These are phyloP conservation scores for Intellagama lesueurii DNA, from an alignment of 2,797 vertebrate genomes.

Conservation along the genomic window DNA sequence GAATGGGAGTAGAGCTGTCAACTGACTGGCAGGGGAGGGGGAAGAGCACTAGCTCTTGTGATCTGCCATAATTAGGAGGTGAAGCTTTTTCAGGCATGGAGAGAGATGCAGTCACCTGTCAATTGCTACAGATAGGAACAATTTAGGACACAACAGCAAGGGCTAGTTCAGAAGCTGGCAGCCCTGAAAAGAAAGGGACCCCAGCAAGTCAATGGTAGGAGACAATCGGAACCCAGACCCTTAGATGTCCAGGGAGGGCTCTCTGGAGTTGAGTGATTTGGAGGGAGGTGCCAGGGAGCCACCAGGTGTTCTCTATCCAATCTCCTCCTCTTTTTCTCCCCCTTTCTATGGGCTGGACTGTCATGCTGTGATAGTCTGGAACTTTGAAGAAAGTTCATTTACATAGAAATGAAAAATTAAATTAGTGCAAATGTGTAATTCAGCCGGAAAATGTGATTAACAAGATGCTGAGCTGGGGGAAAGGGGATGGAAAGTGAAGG, in stretches of 20 bases:
- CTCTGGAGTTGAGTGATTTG: background rate
- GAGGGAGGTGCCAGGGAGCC: background rate
- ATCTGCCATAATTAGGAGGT: background rate
- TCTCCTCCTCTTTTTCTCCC: background rate
- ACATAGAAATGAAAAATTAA: conserved; percentile 55
- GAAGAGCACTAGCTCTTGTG: background rate
- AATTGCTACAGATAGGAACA: background rate
- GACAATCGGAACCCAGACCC: too few species aligned
- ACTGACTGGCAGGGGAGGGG: too few species aligned
- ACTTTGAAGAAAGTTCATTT: conserved; percentile 48
- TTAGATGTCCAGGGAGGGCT: background rate
- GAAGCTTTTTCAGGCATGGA: background rate
- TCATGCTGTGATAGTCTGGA: conserved; percentile 23
- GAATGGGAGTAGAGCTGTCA: background rate
- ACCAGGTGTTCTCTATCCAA: background rate
- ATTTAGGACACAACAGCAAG: background rate
- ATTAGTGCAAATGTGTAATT: conserved; percentile 50
- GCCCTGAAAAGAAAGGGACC: background rate
- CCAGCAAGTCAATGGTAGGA: background rate
- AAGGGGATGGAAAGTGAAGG: background rate
- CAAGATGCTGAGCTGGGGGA: conserved; percentile 13
- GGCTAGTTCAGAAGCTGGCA: background rate
- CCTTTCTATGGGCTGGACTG: background rate
- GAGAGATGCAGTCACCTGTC: background rate
- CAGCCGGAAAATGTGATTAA: conserved; percentile 47